Evolutionary conservation across 2,113 vertebrate genomes (phyloP), one percentile per base, ranked within the genome.

Genomic region (Larimichthys polyactis): DNA sequence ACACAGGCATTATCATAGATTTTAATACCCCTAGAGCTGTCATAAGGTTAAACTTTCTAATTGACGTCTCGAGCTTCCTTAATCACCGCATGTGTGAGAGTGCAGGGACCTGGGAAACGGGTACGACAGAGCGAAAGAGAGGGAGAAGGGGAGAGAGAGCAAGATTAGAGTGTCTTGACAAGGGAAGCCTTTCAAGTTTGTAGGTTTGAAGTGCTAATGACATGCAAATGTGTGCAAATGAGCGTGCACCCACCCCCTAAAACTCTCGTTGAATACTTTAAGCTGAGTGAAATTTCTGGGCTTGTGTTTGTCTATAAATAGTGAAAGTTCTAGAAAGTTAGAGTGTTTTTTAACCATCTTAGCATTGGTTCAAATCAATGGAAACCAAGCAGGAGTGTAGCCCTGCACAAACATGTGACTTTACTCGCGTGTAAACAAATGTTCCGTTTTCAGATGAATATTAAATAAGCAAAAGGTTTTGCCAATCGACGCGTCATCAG

Each of bases 181-280:
- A 91, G 91, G 82, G 84, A 87, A 84, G 82, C 87, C 92, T 94
- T 94, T 94, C 91, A 94, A 92, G 92, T 94, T 88, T 75, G 76
- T 65, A 90, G 91, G 92, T 93, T 94, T 93, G 92, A 94, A 93
- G 94, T 93, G 93, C 90, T 94, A 93, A 94, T 92, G 80, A 90
- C 83, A 94, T 93, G 94, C 90, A 93, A 94, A 94, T 94, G 74
- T 88, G 81, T 93, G 92, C 86, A 94, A 94, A 94, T 90, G 87
- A 91, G 88, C 67, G 76, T 59, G 68, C 87, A 69, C 83, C 72
- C 84, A 86, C 91, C 87, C 85, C 69, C 54, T 74, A 88, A 84
- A 90, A 88, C 83, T 89, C 75, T 79, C 24, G 5, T 59, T 43
- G 82, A 90, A 90, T 72, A 71, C 86, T 71, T 78, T 63, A 79